phyloP scores from a whole-genome alignment of 2,888 invertebrate species.

The Tiphia femorata region DNA sequence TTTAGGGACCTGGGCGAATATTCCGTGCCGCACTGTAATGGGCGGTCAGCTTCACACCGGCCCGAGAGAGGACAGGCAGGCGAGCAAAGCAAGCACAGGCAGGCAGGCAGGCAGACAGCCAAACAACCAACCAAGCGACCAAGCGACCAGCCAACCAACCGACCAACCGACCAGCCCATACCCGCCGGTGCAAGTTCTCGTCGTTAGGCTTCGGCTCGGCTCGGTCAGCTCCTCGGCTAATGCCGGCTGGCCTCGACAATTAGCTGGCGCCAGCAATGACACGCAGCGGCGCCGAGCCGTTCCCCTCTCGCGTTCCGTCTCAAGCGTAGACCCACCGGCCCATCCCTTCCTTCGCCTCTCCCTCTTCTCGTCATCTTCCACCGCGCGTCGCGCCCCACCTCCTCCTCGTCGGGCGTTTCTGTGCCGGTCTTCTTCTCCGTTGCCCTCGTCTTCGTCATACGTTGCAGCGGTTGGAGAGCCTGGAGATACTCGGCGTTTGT shows the following conservation, averaged over 20 bases:
- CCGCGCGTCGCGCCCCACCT: conserved; percentile 15
- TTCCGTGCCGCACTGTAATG: too few relatives aligned
- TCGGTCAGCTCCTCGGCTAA: conserved; percentile 57
- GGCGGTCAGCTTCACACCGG: too few relatives aligned
- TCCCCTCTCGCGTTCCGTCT: conserved; percentile 29
- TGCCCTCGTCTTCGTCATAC: too few relatives aligned
- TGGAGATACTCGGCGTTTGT: too few relatives aligned
- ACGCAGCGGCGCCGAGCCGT: conserved; percentile 62
- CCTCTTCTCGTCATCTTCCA: conserved; percentile 11
- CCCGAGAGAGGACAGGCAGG: too few relatives aligned
- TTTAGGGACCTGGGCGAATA: too few relatives aligned
- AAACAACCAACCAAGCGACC: too few relatives aligned
- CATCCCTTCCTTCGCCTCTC: conserved; percentile 17
- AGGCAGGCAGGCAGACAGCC: too few relatives aligned
- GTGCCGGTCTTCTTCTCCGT: not conserved
- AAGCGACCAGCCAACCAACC: too few relatives aligned
- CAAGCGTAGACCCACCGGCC: conserved; percentile 4
- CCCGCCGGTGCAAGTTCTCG: conserved; percentile 18
- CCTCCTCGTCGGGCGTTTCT: conserved; percentile 4
- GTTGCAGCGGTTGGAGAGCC: too few relatives aligned
- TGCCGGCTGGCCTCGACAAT: conserved; percentile 66
- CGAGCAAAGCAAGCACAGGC: too few relatives aligned
- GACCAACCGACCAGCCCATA: too few relatives aligned
- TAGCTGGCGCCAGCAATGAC: conserved; percentile 67
- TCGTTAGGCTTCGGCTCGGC: conserved; percentile 43